Evolutionary conservation across 2,113 vertebrate species (phyloP).

Genomic region (Brachypteracias leptosomus): DNA sequence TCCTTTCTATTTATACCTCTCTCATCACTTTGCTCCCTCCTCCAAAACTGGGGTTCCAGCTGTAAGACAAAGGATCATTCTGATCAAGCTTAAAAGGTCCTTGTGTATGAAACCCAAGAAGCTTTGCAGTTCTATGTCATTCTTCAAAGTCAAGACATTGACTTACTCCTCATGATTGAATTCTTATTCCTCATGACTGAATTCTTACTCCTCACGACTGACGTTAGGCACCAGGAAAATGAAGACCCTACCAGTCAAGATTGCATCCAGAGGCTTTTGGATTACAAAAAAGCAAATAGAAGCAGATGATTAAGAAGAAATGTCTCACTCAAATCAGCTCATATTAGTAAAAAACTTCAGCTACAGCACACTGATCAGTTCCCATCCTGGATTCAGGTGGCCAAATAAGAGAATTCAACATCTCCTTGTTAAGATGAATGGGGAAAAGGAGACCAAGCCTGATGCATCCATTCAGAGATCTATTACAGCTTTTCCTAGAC

Average conservation of each 20-base stretch:
- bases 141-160: too few relatives aligned
- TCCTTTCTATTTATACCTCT: not conserved
- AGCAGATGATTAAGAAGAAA: not conserved
- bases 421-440: not conserved
- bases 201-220: not conserved
- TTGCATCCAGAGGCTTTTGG: not conserved
- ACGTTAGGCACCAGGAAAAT: not conserved
- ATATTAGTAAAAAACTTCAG: not conserved
- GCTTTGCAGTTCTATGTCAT: not conserved
- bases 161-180: not conserved
- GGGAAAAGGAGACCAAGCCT: not conserved
- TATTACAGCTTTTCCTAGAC: not conserved
- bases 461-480: not conserved
- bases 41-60: not conserved
- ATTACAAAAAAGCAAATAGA: not conserved
- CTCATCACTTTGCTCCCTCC: not conserved
- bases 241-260: not conserved
- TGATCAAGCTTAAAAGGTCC: not conserved
- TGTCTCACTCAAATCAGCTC: fast-evolving
- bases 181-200: not conserved
- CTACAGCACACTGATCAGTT: not conserved
- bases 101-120: not conserved
- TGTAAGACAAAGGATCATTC: not conserved
- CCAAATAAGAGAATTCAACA: not conserved
- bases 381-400: not conserved